A percentile compares a stretch with the other conserved stretches of the same genome.
Conservation (phyloP, 2,113 vertebrate species). For the Mastomys natalensis region DNA sequence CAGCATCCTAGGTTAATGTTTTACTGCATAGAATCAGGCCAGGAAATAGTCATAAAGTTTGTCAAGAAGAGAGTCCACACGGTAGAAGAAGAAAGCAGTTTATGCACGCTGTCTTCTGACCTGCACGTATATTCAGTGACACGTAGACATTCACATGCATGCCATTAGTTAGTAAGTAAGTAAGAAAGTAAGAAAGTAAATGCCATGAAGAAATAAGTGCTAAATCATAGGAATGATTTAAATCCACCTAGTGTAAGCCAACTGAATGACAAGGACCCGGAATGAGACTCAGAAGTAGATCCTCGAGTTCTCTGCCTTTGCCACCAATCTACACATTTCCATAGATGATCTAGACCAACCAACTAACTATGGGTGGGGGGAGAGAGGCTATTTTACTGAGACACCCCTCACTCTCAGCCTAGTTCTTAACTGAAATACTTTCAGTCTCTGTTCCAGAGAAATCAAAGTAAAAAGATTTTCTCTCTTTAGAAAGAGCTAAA, state of each 20-base stretch:
- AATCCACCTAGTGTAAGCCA: neutral
- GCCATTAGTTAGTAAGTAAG: too few relatives aligned
- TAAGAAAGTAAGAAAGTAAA: too few relatives aligned
- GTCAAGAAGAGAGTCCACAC: neutral
- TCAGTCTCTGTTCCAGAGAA: neutral
- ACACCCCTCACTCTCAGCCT: neutral
- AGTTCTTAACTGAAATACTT: neutral
- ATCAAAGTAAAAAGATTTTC: neutral
- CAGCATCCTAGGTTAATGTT: neutral
- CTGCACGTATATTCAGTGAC: neutral
- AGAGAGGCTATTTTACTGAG: neutral
- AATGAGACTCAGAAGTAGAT: neutral
- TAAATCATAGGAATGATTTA: neutral
- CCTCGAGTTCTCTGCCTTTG: neutral
- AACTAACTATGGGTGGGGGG: neutral
- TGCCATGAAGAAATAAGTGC: neutral
- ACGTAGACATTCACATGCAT: neutral
- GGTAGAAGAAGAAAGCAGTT: neutral
- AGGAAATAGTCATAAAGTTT: neutral
- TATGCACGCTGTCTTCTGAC: neutral
- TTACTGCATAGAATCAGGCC: neutral
- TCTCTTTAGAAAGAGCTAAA: neutral
- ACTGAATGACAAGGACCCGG: neutral
- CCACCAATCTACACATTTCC: neutral
- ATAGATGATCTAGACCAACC: neutral